A percentile compares a stretch with the other conserved stretches of the same genome.
Evolutionary conservation across 2,888 invertebrate genomes (phyloP).

Genomic region (Deilephila porcellus): DNA sequence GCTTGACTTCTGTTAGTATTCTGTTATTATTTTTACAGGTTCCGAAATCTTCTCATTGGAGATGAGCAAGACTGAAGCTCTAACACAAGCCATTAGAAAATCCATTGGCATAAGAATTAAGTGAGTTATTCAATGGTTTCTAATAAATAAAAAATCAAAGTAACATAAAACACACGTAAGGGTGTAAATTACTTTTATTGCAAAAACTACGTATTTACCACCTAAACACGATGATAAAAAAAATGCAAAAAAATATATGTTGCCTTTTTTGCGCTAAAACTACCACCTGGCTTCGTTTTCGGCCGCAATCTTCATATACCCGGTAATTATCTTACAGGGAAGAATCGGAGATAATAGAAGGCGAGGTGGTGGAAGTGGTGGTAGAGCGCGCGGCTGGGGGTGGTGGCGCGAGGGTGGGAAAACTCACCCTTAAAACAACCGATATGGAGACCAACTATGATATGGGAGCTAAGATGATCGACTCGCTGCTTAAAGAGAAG

Average conservation of each 20-base stretch:
- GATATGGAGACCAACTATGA: conserved; percentile 99
- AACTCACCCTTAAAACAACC: conserved; percentile 98
- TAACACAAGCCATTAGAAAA: conserved; percentile 98
- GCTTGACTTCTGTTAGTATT: no score
- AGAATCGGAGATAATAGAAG: conserved; percentile 99
- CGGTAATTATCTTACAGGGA: conserved; percentile 90
- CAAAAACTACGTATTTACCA: no score
- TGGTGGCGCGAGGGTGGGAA: conserved; percentile 91
- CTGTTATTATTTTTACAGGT: no score
- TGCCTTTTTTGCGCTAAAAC: no score
- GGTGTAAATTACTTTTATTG: no score
- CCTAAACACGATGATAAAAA: no score
- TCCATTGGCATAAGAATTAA: conserved; percentile 98
- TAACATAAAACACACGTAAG: no score
- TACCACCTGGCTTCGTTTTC: no score
- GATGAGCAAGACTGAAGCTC: conserved; percentile 99
- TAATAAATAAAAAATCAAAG: no score
- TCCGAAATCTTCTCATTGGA: conserved; percentile 99
- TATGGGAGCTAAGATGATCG: conserved; percentile 98
- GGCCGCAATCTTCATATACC: no score
- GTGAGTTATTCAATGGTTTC: conserved; percentile 73
- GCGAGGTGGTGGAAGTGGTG: conserved; percentile 99
- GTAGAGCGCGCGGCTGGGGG: conserved; percentile 97
- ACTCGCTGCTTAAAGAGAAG: conserved; percentile 97
- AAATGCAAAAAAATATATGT: no score